phyloP scores from a whole-genome alignment of 2,888 invertebrate genomes.

The Aleiodes alternator region DNA sequence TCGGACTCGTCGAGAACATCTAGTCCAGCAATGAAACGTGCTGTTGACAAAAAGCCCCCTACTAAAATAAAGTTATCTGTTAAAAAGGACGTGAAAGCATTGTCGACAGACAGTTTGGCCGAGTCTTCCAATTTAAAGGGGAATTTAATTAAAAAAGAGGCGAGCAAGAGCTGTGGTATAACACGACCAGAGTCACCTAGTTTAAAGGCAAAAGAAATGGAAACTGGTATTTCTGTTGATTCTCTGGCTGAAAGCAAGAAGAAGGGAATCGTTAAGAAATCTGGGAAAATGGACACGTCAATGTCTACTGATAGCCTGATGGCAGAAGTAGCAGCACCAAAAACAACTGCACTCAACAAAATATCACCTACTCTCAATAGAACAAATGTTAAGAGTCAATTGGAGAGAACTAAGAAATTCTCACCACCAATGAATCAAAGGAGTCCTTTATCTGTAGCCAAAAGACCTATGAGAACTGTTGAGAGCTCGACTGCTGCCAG shows the following conservation, averaged over 20 bases:
- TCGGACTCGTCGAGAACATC: slow-evolving; percentile 84
- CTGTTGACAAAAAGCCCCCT: slow-evolving; percentile 67
- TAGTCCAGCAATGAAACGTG: slow-evolving; percentile 79
- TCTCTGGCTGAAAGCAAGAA: slow-evolving; percentile 69
- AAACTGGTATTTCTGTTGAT: slow-evolving; percentile 70
- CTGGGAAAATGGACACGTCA: slow-evolving; percentile 70
- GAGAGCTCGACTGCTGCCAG: slow-evolving; percentile 72
- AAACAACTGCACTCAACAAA: slow-evolving; percentile 68
- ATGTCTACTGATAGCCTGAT: slow-evolving; percentile 75
- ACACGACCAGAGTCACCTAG: slow-evolving; percentile 74
- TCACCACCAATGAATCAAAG: slow-evolving; percentile 68
- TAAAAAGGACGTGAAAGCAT: slow-evolving; percentile 72
- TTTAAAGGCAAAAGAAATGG: slow-evolving; percentile 66
- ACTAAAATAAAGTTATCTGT: slow-evolving; percentile 69
- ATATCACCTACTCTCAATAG: slow-evolving; percentile 68
- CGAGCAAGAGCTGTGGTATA: slow-evolving; percentile 72
- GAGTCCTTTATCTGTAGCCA: slow-evolving; percentile 61
- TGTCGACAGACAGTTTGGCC: slow-evolving; percentile 78
- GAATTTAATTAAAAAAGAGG: slow-evolving; percentile 59
- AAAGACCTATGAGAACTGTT: slow-evolving; percentile 67
- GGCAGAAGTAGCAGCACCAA: slow-evolving; percentile 67
- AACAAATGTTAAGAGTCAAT: slow-evolving; percentile 60
- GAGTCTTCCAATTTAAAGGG: slow-evolving; percentile 68
- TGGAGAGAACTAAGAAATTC: slow-evolving; percentile 66
- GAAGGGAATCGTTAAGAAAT: slow-evolving; percentile 59